Evolutionary conservation across 2,888 invertebrate species (phyloP).

Genomic region (Drosophila greeni): DNA sequence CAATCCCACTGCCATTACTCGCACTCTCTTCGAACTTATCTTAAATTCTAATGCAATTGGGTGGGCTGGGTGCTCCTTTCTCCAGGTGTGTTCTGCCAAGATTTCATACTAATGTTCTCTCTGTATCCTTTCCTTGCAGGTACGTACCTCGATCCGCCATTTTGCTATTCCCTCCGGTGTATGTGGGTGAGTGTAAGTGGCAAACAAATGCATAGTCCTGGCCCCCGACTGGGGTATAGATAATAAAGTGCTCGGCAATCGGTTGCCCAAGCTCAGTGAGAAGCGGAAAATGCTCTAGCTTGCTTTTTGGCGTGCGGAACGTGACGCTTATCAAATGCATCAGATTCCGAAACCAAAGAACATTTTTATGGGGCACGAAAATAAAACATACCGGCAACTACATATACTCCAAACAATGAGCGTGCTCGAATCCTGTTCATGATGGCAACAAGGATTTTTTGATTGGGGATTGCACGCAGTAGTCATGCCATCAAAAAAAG

Average conservation of each 20-base stretch:
- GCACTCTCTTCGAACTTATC: slow-evolving; percentile 54
- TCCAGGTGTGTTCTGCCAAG: slow-evolving; percentile 44
- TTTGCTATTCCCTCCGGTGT: slow-evolving; percentile 45
- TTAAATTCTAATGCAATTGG: slow-evolving; percentile 70
- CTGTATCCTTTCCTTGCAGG: slow-evolving; percentile 51
- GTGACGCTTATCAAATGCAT: slow-evolving; percentile 71
- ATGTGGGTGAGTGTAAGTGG: slow-evolving; percentile 44
- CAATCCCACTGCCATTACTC: slow-evolving; percentile 36
- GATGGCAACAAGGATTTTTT: neutral
- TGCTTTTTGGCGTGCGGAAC: slow-evolving; percentile 63
- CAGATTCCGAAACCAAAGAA: slow-evolving; percentile 51
- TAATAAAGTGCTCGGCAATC: slow-evolving; percentile 63
- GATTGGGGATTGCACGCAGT: neutral
- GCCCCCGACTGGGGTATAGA: slow-evolving; percentile 38
- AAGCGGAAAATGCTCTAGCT: slow-evolving; percentile 49
- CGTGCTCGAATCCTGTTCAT: slow-evolving; percentile 6
- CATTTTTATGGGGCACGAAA: slow-evolving; percentile 15
- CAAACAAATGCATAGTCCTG: slow-evolving; percentile 59
- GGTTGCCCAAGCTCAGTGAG: slow-evolving; percentile 39
- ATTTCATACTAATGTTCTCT: slow-evolving; percentile 58
- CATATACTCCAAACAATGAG: slow-evolving; percentile 9
- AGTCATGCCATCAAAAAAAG: neutral
- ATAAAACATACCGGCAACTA: slow-evolving; percentile 31
- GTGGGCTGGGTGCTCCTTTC: neutral
- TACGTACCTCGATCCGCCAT: slow-evolving; percentile 59